phyloP scores from a whole-genome alignment of 1,140 invertebrate species.

The Drosophila mauritiana region DNA sequence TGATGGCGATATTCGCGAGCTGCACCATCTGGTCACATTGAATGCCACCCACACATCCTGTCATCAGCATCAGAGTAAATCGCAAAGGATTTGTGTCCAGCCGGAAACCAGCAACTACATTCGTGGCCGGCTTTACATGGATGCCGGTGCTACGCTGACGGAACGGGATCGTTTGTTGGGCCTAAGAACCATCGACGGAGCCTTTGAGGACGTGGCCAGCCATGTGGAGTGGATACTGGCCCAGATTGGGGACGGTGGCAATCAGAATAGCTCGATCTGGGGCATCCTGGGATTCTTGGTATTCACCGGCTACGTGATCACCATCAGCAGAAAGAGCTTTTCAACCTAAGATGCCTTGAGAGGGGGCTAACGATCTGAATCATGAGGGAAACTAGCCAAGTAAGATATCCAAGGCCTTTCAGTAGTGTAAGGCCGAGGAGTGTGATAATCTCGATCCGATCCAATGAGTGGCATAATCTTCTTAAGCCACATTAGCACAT shows the following conservation, averaged over 20 bases:
- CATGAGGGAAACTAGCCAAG: constrained; percentile 6
- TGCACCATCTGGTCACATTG: constrained; percentile 54
- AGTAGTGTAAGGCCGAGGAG: constrained; percentile 8
- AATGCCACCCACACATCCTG: constrained; percentile 31
- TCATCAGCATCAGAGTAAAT: background rate
- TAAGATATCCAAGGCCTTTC: constrained; percentile 7
- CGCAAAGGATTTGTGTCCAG: constrained; percentile 25
- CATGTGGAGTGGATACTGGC: constrained; percentile 70
- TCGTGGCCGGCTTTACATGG: constrained; percentile 26
- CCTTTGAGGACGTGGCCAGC: constrained; percentile 65
- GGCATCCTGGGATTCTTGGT: constrained; percentile 63
- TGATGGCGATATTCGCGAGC: constrained; percentile 24
- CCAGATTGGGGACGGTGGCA: constrained; percentile 62
- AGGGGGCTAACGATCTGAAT: background rate
- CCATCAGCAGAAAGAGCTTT: constrained; percentile 56
- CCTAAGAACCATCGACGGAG: constrained; percentile 14
- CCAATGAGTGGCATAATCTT: background rate
- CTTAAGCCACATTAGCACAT: background rate
- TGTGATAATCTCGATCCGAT: constrained; percentile 59
- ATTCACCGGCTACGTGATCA: constrained; percentile 68
- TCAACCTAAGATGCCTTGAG: background rate
- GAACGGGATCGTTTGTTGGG: constrained; percentile 45
- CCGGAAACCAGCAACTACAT: background rate
- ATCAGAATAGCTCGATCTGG: constrained; percentile 76
- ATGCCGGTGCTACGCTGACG: constrained; percentile 62